Base-by-base conservation (phyloP, 2,797 vertebrate genomes). In the Urophycis tenuis region DNA sequence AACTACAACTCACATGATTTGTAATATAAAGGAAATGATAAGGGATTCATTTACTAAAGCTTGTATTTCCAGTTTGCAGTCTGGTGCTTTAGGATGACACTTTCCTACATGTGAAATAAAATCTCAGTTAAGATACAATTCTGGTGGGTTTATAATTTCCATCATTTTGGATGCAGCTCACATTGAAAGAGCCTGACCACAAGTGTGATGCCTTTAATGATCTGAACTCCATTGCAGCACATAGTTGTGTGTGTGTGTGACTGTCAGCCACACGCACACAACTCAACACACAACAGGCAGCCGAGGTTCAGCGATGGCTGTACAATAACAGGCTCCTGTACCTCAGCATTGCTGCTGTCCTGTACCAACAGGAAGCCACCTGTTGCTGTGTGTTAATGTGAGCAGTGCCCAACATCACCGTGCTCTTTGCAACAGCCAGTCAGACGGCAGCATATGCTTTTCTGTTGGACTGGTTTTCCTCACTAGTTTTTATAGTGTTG, bases 11-110 rank as follows among this genome's bases (percentile, higher is more conserved):
- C 84, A 76, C 39, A 14, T 78, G 84, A 80, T 35, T 75, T 32
- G n/a, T 79, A 34, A 60, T 90, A 90, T 90, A 90, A 90, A 90
- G 73, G 69, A 77, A n/a, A 60, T 2, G 2, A 25, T 41, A 41
- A 41, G 39, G 39, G 39, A 41, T 39, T 39, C 36, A 11, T 39
- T 39, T 39, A 39, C 36, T 12, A 10, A 39, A 39, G 36, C 36
- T 12, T 2, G 14, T 3, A 15, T 41, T 41, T 41, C 39, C 39
- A 41, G n/a, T 60, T 25, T n/a, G 45, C 6, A 60, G 22, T 25
- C 22, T 25, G 53, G 53, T 25, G 53, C 19, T 8, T 60, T 25
- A 6, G 6, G 10, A 17, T 49, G 22, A n/a, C 53, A 17, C 41
- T 45, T 45, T 14, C 41, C 14, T 45, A 15, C 41, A 17, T 45